Evolutionary conservation across 1,140 invertebrate genomes (phyloP).

Genomic region (Rhagoletis pomonella): DNA sequence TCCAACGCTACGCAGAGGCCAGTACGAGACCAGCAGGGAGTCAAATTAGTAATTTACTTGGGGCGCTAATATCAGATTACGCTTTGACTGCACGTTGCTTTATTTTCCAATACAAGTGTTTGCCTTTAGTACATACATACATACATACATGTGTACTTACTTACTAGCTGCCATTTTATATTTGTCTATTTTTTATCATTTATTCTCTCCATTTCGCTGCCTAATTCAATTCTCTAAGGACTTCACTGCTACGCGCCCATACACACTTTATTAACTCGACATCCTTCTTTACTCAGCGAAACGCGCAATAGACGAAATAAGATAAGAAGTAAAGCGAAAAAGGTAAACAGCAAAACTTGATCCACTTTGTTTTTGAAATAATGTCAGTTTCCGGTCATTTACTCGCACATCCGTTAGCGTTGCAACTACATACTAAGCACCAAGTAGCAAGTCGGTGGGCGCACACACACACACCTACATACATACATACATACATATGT

Average conservation of each 20-base stretch:
- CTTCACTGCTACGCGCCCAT: not conserved
- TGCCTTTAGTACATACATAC: too few species aligned
- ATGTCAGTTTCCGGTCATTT: slow-evolving; percentile 56
- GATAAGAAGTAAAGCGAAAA: not conserved
- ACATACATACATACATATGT: not conserved
- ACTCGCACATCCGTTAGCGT: slow-evolving; percentile 54
- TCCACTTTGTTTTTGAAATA: slow-evolving; percentile 10
- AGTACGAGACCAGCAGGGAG: not conserved
- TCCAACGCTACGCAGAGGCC: not conserved
- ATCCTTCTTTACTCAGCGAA: not conserved
- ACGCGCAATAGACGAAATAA: not conserved
- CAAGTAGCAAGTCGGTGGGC: not conserved
- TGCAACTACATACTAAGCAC: too few species aligned
- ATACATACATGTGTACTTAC: too few species aligned
- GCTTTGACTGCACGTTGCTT: not conserved
- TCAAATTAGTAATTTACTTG: not conserved
- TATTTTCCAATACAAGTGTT: not conserved
- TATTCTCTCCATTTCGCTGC: not conserved
- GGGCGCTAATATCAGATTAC: not conserved
- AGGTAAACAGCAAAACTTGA: not conserved
- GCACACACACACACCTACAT: not conserved
- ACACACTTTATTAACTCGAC: not conserved
- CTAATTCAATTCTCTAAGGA: not conserved
- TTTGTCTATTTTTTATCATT: too few species aligned
- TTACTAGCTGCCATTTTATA: not conserved